Evolutionary conservation across 1,140 invertebrate species (phyloP).

Genomic region (Acarapis woodi): DNA sequence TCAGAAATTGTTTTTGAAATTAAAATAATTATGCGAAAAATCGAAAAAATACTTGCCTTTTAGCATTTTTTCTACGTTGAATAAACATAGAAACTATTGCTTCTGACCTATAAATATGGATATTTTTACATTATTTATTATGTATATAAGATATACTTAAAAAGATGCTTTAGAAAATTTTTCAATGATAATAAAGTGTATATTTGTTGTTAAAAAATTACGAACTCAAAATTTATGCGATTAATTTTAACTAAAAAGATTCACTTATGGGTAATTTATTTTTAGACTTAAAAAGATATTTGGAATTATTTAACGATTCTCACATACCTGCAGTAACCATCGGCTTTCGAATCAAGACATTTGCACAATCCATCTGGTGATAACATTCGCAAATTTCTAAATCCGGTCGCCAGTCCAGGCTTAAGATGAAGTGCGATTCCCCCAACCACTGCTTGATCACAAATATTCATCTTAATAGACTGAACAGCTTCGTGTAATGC

Average conservation of each 20-base stretch:
- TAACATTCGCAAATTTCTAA: conserved; percentile 63
- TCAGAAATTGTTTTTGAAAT: too few relatives aligned
- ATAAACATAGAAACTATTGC: too few relatives aligned
- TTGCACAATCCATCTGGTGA: conserved; percentile 61
- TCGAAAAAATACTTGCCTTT: too few relatives aligned
- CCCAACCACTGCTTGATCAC: conserved; percentile 68
- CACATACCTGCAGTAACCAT: conserved; percentile 27
- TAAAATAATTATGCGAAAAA: too few relatives aligned
- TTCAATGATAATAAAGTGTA: background rate
- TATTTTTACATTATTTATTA: too few relatives aligned
- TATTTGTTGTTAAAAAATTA: background rate
- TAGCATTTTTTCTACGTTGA: too few relatives aligned
- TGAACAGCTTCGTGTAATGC: conserved; percentile 42
- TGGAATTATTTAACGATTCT: background rate
- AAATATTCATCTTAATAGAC: conserved; percentile 50
- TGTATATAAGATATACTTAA: too few relatives aligned
- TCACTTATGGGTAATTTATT: background rate
- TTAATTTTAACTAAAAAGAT: background rate
- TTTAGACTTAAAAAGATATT: background rate
- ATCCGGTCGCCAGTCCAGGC: conserved; percentile 56
- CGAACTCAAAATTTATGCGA: background rate
- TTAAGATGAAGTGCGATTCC: conserved; percentile 44
- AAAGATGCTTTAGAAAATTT: too few relatives aligned
- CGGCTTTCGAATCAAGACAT: conserved; percentile 62
- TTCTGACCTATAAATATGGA: too few relatives aligned